phyloP scores from a whole-genome alignment of 2,888 invertebrate genomes.

The Daptonema setosum region DNA sequence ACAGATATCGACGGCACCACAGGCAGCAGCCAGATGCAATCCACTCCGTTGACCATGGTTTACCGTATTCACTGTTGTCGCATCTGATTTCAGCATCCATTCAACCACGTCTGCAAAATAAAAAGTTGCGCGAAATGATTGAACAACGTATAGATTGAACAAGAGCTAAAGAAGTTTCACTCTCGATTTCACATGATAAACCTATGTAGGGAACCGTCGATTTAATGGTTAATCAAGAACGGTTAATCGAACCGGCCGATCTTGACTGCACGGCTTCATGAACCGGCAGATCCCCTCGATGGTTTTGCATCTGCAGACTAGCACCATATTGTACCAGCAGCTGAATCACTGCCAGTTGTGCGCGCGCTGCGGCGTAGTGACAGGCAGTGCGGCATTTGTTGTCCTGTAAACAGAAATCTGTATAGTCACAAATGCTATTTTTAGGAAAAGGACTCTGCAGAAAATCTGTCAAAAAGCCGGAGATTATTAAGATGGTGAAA shows the following conservation, averaged over 20 bases:
- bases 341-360: conserved; percentile 66
- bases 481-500: no score
- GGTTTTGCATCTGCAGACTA: conserved; percentile 72
- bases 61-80: conserved; percentile 54
- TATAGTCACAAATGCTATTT: background rate
- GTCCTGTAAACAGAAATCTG: conserved; percentile 12
- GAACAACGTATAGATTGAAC: background rate
- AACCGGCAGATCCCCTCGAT: conserved; percentile 74
- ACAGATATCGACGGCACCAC: conserved; percentile 66
- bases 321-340: conserved; percentile 52
- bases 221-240: background rate
- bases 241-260: conserved; percentile 37
- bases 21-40: conserved; percentile 74
- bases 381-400: conserved; percentile 18
- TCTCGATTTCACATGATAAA: background rate
- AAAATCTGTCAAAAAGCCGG: no score
- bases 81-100: conserved; percentile 62
- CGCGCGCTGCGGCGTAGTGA: conserved; percentile 24
- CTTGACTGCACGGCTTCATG: conserved; percentile 89
- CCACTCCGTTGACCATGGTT: conserved; percentile 81
- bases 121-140: background rate
- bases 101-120: conserved; percentile 46
- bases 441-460: no score
- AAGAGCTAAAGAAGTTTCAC: background rate
- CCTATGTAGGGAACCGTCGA: background rate